Evolutionary conservation across 1,140 invertebrate species (phyloP).

Genomic region (Saccostrea glomerata): DNA sequence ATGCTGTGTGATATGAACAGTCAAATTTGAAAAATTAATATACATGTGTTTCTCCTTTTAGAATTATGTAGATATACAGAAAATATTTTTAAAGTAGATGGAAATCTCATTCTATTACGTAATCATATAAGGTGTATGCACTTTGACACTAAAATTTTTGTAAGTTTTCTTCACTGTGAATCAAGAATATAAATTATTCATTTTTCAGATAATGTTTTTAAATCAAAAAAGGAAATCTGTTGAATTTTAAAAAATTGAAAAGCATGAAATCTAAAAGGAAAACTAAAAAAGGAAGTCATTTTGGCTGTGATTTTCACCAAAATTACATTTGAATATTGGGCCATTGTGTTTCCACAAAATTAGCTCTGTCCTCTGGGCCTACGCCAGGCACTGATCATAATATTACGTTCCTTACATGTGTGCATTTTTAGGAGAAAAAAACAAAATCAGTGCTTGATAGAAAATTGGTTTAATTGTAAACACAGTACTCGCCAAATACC

Average conservation of each 20-base stretch:
- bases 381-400: not conserved
- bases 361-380: not conserved
- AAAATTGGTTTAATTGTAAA: constrained; percentile 36
- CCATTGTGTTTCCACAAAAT: not conserved
- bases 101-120: too few species aligned
- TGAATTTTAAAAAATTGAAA: not conserved
- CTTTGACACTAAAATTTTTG: too few species aligned
- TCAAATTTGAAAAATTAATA: too few species aligned
- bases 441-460: constrained; percentile 26
- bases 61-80: too few species aligned
- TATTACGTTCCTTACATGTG: not conserved
- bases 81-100: too few species aligned
- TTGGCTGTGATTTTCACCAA: constrained; percentile 1
- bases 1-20: too few species aligned
- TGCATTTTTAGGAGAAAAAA: constrained; percentile 8
- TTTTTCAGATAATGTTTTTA: not conserved
- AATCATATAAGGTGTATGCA: too few species aligned
- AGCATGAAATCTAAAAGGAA: not conserved
- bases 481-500: constrained; percentile 6
- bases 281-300: not conserved
- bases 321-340: not conserved
- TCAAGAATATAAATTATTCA: not conserved
- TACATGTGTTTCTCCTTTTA: too few species aligned
- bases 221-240: not conserved
- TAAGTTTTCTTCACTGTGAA: not conserved